Conservation (phyloP, 2,888 invertebrate genomes). For the Eupithecia insigniata region DNA sequence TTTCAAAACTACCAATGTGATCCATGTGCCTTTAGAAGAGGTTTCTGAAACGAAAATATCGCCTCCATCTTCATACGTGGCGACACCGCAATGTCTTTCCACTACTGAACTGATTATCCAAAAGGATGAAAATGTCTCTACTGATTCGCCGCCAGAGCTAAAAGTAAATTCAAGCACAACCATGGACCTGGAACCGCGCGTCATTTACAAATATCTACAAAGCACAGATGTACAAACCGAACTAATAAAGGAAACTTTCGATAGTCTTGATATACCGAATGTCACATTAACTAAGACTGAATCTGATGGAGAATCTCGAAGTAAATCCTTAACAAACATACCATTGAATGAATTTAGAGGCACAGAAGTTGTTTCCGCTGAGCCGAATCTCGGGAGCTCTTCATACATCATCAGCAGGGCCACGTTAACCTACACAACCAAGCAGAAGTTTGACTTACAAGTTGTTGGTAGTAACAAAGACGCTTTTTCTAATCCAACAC, state of each 20-base stretch:
- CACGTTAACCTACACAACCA: slow-evolving; percentile 73
- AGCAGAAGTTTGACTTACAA: slow-evolving; percentile 74
- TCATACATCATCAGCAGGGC: slow-evolving; percentile 72
- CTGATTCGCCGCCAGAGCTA: slow-evolving; percentile 51
- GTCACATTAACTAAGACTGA: slow-evolving; percentile 67
- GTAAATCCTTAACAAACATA: slow-evolving; percentile 62
- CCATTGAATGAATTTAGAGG: slow-evolving; percentile 54
- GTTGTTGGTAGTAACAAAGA: slow-evolving; percentile 64
- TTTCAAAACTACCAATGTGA: slow-evolving; percentile 53
- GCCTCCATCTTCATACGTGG: not conserved
- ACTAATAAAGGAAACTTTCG: slow-evolving; percentile 58
- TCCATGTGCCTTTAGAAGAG: slow-evolving; percentile 64
- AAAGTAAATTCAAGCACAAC: slow-evolving; percentile 47
- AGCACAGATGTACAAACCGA: slow-evolving; percentile 55
- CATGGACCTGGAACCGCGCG: slow-evolving; percentile 41
- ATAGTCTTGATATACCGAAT: slow-evolving; percentile 76
- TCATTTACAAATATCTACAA: slow-evolving; percentile 49
- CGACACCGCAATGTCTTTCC: slow-evolving; percentile 12
- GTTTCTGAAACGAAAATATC: not conserved
- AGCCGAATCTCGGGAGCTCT: slow-evolving; percentile 56
- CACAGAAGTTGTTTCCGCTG: slow-evolving; percentile 50
- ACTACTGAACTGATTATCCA: slow-evolving; percentile 48
- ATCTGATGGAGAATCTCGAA: slow-evolving; percentile 57
- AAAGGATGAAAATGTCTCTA: slow-evolving; percentile 56
- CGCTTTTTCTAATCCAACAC: slow-evolving; percentile 51